phyloP scores from a whole-genome alignment of 2,888 invertebrate genomes.

The Myopa tessellatipennis region DNA sequence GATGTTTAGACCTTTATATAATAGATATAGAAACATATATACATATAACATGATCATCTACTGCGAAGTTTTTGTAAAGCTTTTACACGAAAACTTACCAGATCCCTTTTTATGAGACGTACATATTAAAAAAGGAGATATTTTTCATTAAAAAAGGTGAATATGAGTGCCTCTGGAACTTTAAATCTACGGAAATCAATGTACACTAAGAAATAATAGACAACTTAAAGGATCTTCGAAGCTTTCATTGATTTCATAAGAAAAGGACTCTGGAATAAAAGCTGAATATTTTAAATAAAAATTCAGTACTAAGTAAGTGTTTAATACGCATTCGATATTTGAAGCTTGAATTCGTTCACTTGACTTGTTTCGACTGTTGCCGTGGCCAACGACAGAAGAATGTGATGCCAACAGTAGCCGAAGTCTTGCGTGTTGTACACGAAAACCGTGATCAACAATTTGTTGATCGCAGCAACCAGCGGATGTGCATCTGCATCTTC shows the following conservation, averaged over 20 bases:
- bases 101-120: too few relatives aligned
- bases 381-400: slow-evolving; percentile 4
- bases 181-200: too few relatives aligned
- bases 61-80: too few relatives aligned
- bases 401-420: slow-evolving; percentile 33
- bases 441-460: slow-evolving; percentile 69
- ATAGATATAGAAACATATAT: too few relatives aligned
- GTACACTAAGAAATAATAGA: too few relatives aligned
- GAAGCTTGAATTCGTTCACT: not conserved
- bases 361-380: not conserved
- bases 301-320: not conserved
- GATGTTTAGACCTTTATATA: too few relatives aligned
- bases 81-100: too few relatives aligned
- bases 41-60: too few relatives aligned
- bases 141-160: too few relatives aligned
- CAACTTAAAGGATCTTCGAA: too few relatives aligned
- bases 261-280: not conserved
- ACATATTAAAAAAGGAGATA: too few relatives aligned
- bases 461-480: slow-evolving; percentile 52
- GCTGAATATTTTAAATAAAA: not conserved
- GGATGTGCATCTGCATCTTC: not conserved
- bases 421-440: slow-evolving; percentile 65
- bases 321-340: slow-evolving; percentile 31
- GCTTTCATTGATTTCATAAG: not conserved
- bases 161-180: too few relatives aligned